phyloP scores from a whole-genome alignment of 2,888 invertebrate genomes.

The Hedya salicella region DNA sequence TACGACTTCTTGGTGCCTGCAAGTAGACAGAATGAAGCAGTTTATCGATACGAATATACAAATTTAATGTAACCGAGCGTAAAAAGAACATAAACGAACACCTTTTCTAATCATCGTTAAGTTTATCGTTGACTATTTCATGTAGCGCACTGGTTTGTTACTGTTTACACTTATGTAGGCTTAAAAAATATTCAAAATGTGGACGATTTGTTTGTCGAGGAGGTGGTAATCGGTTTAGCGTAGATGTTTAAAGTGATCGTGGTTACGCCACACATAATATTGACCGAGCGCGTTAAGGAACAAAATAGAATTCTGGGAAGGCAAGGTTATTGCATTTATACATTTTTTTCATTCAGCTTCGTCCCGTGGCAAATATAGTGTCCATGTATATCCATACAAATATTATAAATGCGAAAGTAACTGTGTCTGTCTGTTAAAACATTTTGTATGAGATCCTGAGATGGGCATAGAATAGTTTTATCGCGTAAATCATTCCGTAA shows the following conservation, averaged over 20 bases:
- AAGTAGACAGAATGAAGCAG: too few species aligned
- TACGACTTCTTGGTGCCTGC: too few species aligned
- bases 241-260: not conserved
- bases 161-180: not conserved
- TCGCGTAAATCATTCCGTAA: too few species aligned
- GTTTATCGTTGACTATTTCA: not conserved
- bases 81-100: not conserved
- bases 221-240: slow-evolving; percentile 14
- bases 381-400: too few species aligned
- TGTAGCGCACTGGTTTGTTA: not conserved
- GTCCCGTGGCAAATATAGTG: too few species aligned
- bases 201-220: not conserved
- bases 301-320: not conserved
- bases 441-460: too few species aligned
- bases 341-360: too few species aligned
- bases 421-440: too few species aligned
- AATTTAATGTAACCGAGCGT: not conserved
- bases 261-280: not conserved
- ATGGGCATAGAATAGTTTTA: too few species aligned
- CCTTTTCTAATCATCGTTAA: not conserved
- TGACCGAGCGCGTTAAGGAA: slow-evolving; percentile 3
- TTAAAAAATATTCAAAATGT: slow-evolving; percentile 1
- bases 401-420: too few species aligned
- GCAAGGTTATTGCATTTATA: not conserved
- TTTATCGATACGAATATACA: not conserved